phyloP scores from a whole-genome alignment of 1,140 invertebrate genomes.

The Diorhabda elongata region DNA sequence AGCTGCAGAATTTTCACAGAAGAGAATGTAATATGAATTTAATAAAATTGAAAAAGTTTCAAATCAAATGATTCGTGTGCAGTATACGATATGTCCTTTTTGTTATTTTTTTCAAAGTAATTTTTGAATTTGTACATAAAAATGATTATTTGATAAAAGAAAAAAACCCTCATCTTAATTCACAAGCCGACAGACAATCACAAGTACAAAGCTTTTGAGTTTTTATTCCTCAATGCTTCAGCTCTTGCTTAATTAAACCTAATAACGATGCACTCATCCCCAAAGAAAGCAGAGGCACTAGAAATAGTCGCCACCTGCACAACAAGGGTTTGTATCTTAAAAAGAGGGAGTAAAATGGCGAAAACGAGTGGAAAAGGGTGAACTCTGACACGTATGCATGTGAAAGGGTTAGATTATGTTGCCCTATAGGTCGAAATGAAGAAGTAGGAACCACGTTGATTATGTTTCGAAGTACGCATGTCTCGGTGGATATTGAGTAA shows the following conservation, averaged over 20 bases:
- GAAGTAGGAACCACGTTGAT: conserved; percentile 11
- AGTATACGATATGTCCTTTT: no score
- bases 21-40: no score
- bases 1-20: no score
- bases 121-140: no score
- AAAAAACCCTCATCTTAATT: no score
- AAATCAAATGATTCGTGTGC: no score
- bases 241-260: neutral
- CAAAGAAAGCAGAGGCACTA: neutral
- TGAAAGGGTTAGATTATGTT: conserved; percentile 15
- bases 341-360: conserved; percentile 8
- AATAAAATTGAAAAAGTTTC: no score
- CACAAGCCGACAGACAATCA: no score
- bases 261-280: neutral
- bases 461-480: conserved; percentile 9
- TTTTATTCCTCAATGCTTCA: neutral
- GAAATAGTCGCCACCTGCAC: conserved; percentile 8
- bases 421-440: conserved; percentile 14
- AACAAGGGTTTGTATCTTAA: conserved; percentile 7
- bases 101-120: no score
- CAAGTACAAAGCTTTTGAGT: neutral
- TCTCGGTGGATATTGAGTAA: neutral
- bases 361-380: conserved; percentile 8
- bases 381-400: conserved; percentile 4
- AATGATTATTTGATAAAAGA: no score